phyloP scores from a whole-genome alignment of 2,113 vertebrate species.

The Bubo bubo region DNA sequence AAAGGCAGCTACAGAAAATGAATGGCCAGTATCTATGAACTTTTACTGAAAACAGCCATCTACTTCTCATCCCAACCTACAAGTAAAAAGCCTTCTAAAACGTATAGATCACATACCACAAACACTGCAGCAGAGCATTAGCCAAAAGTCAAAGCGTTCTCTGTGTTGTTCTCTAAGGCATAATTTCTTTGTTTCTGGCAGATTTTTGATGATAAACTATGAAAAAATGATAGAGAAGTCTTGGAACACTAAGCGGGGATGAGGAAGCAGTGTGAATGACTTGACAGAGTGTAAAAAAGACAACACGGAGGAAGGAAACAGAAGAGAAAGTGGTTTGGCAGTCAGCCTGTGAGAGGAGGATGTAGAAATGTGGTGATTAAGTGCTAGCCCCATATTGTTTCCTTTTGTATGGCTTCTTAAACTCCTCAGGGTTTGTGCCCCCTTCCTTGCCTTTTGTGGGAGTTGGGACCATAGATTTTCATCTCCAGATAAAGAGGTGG shows the following conservation, averaged over 20 bases:
- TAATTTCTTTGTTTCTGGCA: background rate
- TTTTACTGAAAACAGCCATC: background rate
- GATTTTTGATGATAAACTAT: background rate
- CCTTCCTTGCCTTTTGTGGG: background rate
- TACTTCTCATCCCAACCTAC: background rate
- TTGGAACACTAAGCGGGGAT: background rate
- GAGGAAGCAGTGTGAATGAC: background rate
- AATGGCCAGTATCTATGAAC: background rate
- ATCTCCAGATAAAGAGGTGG: background rate
- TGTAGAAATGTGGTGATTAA: background rate
- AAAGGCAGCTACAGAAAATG: background rate
- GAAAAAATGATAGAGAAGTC: background rate
- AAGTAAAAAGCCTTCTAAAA: background rate
- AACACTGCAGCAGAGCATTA: background rate
- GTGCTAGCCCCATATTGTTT: background rate
- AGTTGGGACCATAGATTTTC: background rate
- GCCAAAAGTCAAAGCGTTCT: background rate
- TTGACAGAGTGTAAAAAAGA: background rate
- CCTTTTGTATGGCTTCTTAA: background rate
- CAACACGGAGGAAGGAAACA: background rate
- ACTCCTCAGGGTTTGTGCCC: background rate
- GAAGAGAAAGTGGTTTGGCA: slow-evolving; percentile 30
- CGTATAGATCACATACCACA: background rate
- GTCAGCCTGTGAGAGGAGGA: background rate
- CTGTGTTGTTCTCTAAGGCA: background rate